Percentiles rank a stretch among this genome's conserved stretches.
phyloP scores from a whole-genome alignment of 2,113 vertebrate genomes.

The Gallinago media region DNA sequence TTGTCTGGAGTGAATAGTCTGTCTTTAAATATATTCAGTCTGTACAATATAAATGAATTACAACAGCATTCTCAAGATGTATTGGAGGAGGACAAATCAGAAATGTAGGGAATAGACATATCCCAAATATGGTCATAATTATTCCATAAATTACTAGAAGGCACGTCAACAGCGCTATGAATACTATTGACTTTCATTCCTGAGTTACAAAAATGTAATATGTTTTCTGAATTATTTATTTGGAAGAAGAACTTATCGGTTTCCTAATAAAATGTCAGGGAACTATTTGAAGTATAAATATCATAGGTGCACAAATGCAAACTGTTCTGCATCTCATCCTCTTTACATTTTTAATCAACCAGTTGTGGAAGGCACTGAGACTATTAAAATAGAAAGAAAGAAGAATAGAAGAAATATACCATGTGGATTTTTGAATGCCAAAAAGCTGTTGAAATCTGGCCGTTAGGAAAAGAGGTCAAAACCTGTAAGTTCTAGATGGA shows the following conservation, averaged over 20 bases:
- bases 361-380: background rate
- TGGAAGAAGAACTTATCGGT: conserved; percentile 37
- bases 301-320: conserved; percentile 11
- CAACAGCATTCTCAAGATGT: conserved; percentile 35
- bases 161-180: conserved; percentile 45
- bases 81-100: conserved; percentile 52
- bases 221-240: conserved; percentile 53
- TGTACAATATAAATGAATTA: conserved; percentile 35
- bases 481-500: background rate
- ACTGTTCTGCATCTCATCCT: background rate
- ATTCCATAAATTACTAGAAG: conserved; percentile 62
- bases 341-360: conserved; percentile 37
- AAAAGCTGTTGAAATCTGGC: conserved; percentile 8
- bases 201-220: conserved; percentile 34
- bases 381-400: background rate
- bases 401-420: background rate
- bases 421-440: background rate
- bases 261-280: conserved; percentile 43
- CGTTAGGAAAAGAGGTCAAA: conserved; percentile 33
- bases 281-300: conserved; percentile 49
- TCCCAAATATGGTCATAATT: conserved; percentile 57
- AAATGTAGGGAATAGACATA: conserved; percentile 40
- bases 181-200: conserved; percentile 62
- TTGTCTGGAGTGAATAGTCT: conserved; percentile 51
- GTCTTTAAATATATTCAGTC: conserved; percentile 26